Evolutionary conservation across 2,797 vertebrate genomes (phyloP), one percentile per base, ranked within the genome.

Genomic region (Margarornis squamiger): DNA sequence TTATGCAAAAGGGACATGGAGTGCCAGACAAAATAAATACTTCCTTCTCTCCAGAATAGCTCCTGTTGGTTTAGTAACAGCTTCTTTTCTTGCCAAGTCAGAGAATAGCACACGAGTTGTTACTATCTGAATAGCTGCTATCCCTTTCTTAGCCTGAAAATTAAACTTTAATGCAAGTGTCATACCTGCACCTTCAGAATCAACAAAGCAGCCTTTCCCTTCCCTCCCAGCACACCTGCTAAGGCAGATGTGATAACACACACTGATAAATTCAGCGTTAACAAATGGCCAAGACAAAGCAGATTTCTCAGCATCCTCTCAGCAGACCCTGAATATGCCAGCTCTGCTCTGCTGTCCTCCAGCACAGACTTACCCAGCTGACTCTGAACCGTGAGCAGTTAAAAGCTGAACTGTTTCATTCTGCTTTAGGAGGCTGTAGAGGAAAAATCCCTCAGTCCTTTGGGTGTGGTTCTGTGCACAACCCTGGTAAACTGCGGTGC

Each of bases 1-100:
- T 86, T 90, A 76, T 87, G 74, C 83, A 86, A 65, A 86, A 92
- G 59, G 9, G 5, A 52, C 66, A 17, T 10, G 46, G 58, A 86
- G 41, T 49, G 70, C 91, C 73, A 90, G 91, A 80, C 79, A 78
- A 94, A 94, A 86, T 49, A 81, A 90, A 80, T 54, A 62, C 30
- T 94, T 90, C 58, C 73, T 90, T 88, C 79, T 90, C 62, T 66
- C 62, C 76, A 76, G 55, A 66, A 43, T 6, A 84, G 51, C 66
- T 75, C 43, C 24, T 76, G 51, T 32, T 88, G 82, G 51, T 81
- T 95, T 73, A 63, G 70, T 49, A 84, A n/a, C 39, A 79, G 36
- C 58, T 41, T 62, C 54, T 89, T 59, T 23, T 67, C 4, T 7
- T 76, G 89, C 85, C 87, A 88, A 83, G 58, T 54, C 59, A 92